Conservation (phyloP, 2,797 vertebrate genomes). For the Anas bahamensis region DNA sequence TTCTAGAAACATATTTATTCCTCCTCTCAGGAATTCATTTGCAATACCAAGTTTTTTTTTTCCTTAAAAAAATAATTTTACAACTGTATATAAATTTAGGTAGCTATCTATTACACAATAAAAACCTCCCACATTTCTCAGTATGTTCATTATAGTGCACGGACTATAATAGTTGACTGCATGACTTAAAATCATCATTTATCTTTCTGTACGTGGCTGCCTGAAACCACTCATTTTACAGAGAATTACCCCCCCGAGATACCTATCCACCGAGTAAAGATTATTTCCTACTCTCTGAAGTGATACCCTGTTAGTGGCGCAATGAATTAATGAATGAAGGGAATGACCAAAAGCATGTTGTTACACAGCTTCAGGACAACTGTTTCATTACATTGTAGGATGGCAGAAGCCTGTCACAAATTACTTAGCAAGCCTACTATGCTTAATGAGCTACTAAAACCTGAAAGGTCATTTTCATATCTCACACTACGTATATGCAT, state of each 20-base stretch:
- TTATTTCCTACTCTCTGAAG: neutral
- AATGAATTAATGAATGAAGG: neutral
- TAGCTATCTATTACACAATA: neutral
- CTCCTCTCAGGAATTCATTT: neutral
- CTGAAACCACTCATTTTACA: neutral
- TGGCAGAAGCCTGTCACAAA: neutral
- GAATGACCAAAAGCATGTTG: neutral
- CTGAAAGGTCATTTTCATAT: neutral
- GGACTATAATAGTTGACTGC: neutral
- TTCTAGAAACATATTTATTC: neutral
- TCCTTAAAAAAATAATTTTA: neutral
- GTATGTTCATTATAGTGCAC: neutral
- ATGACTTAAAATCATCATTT: neutral
- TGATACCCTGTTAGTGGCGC: neutral
- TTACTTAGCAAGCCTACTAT: neutral
- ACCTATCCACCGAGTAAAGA: neutral
- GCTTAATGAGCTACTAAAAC: neutral
- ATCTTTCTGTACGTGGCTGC: neutral
- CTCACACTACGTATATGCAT: neutral
- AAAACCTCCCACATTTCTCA: neutral
- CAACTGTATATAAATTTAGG: neutral
- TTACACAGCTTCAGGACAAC: neutral
- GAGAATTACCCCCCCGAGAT: neutral
- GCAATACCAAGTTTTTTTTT: neutral
- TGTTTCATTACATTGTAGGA: neutral